These are phyloP conservation scores for Eremobia ochroleuca DNA, from an alignment of 2,888 invertebrate genomes.

Conservation along the genomic window DNA sequence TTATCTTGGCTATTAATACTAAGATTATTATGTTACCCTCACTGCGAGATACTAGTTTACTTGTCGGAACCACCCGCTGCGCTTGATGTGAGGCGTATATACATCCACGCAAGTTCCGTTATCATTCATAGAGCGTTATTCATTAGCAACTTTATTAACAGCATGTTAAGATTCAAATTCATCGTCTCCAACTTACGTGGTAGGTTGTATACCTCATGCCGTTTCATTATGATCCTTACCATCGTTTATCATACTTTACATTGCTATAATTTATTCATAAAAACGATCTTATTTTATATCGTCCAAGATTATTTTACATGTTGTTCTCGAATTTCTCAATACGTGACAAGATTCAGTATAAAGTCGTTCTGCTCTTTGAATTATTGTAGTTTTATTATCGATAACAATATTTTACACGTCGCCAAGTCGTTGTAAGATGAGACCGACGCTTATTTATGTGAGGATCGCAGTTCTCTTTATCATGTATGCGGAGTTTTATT, in stretches of 20 bases:
- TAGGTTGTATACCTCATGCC: constrained; percentile 83
- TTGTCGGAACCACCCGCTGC: constrained; percentile 88
- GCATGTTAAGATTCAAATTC: constrained; percentile 67
- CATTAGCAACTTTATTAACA: constrained; percentile 74
- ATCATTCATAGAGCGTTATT: constrained; percentile 71
- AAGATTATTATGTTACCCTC: constrained; percentile 89
- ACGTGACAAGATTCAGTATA: constrained; percentile 87
- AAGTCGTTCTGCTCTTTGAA: constrained; percentile 79
- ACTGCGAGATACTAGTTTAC: constrained; percentile 87
- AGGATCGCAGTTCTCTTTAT: constrained; percentile 77
- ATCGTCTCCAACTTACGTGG: constrained; percentile 70
- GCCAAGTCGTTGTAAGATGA: constrained; percentile 85
- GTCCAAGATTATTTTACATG: constrained; percentile 85
- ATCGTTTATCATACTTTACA: constrained; percentile 91
- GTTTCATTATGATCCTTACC: constrained; percentile 88
- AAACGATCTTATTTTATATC: constrained; percentile 87
- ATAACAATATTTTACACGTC: constrained; percentile 89
- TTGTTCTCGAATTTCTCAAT: constrained; percentile 87
- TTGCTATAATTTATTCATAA: constrained; percentile 90
- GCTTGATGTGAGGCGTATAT: constrained; percentile 88
- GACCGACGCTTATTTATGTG: constrained; percentile 81
- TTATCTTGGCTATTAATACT: constrained; percentile 82
- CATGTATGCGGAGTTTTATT: constrained; percentile 74
- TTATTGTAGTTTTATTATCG: constrained; percentile 86
- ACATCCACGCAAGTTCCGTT: constrained; percentile 78